phyloP scores from a whole-genome alignment of 2,797 vertebrate genomes.

The Lindbergichthys nudifrons region DNA sequence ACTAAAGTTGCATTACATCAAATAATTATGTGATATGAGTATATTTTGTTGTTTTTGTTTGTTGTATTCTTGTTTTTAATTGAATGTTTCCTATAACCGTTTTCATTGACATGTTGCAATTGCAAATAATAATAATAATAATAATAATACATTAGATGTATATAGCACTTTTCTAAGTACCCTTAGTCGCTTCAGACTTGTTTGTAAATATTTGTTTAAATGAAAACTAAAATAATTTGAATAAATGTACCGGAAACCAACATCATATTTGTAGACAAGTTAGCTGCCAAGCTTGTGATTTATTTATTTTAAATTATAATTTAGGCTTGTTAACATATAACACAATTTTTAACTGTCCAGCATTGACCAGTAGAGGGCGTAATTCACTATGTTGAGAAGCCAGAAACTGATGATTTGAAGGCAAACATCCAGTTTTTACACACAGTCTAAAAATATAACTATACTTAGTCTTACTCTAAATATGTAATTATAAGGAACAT shows the following conservation, averaged over 20 bases:
- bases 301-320: not conserved
- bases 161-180: no score
- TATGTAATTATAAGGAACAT: slow-evolving; percentile 3
- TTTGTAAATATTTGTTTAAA: not conserved
- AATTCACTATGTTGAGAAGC: slow-evolving; percentile 5
- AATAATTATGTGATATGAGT: no score
- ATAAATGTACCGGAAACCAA: not conserved
- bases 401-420: not conserved
- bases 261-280: not conserved
- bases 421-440: not conserved
- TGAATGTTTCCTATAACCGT: no score
- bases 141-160: no score
- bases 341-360: no score
- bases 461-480: slow-evolving; percentile 4
- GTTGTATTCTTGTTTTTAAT: no score
- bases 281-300: not conserved
- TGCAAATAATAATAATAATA: no score
- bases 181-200: no score
- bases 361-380: slow-evolving; percentile 48
- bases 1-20: no score
- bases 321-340: not conserved
- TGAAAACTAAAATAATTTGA: not conserved
- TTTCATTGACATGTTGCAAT: no score
- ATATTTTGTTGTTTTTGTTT: no score
- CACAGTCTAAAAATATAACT: slow-evolving; percentile 20